Evolutionary conservation across 2,113 vertebrate genomes (phyloP).

Genomic region (Narcine bancroftii): DNA sequence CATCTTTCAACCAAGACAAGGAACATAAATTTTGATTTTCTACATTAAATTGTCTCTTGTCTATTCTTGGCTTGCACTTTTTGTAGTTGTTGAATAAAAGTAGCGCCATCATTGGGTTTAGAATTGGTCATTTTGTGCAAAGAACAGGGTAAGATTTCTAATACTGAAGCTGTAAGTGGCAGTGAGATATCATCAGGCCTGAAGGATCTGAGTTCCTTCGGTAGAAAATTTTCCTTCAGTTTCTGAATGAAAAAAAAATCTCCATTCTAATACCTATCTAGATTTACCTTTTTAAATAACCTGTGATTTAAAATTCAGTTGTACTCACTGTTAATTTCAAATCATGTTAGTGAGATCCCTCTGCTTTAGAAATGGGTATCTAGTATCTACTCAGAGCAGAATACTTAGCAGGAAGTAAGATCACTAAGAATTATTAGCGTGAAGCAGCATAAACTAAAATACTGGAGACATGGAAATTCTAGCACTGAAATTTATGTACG

Average conservation of each 20-base stretch:
- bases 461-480: background rate
- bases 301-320: background rate
- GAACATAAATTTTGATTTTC: constrained; percentile 10
- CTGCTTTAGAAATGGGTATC: background rate
- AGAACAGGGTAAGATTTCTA: background rate
- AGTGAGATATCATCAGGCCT: background rate
- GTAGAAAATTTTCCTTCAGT: background rate
- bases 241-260: background rate
- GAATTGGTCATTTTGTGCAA: background rate
- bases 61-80: background rate
- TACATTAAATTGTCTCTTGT: background rate
- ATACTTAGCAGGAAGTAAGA: background rate
- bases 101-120: background rate
- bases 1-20: background rate
- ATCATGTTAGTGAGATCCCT: background rate
- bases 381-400: background rate
- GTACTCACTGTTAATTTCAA: background rate
- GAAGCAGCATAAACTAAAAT: background rate
- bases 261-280: background rate
- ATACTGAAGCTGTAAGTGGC: background rate
- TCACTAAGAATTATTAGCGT: background rate
- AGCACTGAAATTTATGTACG: background rate
- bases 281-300: background rate
- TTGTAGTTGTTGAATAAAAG: background rate
- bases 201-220: background rate